Percentiles rank a stretch among this genome's conserved stretches.
Conservation (phyloP, 2,113 vertebrate species). For the cat (Felis catus) region DNA sequence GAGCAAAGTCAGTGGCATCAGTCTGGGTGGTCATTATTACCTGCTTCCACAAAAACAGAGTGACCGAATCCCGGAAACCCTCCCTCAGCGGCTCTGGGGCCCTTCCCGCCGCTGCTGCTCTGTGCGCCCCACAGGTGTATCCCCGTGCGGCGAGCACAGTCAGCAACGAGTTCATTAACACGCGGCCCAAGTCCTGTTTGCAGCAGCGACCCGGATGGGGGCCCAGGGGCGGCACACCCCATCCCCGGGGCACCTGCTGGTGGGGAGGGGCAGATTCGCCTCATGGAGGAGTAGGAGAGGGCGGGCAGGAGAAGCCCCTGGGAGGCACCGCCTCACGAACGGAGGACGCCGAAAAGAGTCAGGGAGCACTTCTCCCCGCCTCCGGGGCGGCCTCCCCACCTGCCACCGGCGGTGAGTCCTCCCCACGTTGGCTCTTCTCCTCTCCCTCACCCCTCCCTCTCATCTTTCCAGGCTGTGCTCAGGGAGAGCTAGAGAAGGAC, state of each 20-base stretch:
- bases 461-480: not conserved
- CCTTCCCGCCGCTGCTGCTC: too few species aligned
- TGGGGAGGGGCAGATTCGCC: not conserved
- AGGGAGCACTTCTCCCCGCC: not conserved
- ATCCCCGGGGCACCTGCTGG: not conserved
- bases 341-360: not conserved
- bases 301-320: accelerated
- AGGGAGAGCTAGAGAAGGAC: not conserved
- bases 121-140: too few species aligned
- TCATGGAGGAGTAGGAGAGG: accelerated
- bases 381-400: accelerated
- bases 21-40: too few species aligned
- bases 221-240: not conserved
- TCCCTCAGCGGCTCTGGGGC: too few species aligned
- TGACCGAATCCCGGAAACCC: too few species aligned
- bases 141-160: too few species aligned
- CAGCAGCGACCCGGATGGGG: too few species aligned
- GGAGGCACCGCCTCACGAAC: accelerated
- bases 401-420: not conserved
- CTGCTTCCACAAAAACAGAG: too few species aligned
- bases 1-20: too few species aligned
- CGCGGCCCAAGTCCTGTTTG: too few species aligned
- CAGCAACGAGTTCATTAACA: too few species aligned
- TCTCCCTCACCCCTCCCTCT: not conserved
- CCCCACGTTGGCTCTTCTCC: not conserved